Conservation (phyloP, 2,113 vertebrate genomes). For the Crotalus viridis region DNA sequence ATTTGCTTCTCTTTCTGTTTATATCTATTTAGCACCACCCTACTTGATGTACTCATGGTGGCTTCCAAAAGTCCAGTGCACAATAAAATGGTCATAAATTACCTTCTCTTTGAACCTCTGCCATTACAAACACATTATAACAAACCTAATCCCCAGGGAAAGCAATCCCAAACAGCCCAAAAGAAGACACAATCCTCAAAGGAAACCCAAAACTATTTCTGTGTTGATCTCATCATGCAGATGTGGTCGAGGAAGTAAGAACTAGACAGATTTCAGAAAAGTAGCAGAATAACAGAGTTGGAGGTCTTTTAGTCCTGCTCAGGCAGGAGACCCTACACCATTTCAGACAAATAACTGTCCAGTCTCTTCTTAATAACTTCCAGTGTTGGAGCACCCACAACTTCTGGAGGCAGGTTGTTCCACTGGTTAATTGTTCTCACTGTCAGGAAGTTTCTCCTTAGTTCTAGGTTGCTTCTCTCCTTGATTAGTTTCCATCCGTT, state of each 20-base stretch:
- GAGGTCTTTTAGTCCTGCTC: background rate
- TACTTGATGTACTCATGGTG: background rate
- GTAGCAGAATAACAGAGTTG: background rate
- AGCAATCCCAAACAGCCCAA: background rate
- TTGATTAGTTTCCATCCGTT: background rate
- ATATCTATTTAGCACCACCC: background rate
- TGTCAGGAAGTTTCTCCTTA: too few species aligned
- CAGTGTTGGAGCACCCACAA: too few species aligned
- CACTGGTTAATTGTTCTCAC: too few species aligned
- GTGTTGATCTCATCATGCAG: background rate
- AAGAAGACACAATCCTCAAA: background rate
- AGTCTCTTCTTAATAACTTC: too few species aligned
- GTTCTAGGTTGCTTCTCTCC: too few species aligned
- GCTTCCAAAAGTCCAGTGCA: background rate
- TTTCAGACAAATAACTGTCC: too few species aligned
- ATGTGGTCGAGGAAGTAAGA: background rate
- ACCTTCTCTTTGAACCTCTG: background rate
- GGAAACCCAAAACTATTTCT: background rate
- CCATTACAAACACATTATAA: background rate
- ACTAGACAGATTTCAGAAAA: background rate
- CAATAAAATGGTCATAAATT: background rate
- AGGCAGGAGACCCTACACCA: too few species aligned
- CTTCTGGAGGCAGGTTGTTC: too few species aligned
- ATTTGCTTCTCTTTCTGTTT: background rate
- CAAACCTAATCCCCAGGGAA: background rate